Base-by-base conservation (phyloP, 2,888 invertebrate genomes). In the Lymantria dispar region DNA sequence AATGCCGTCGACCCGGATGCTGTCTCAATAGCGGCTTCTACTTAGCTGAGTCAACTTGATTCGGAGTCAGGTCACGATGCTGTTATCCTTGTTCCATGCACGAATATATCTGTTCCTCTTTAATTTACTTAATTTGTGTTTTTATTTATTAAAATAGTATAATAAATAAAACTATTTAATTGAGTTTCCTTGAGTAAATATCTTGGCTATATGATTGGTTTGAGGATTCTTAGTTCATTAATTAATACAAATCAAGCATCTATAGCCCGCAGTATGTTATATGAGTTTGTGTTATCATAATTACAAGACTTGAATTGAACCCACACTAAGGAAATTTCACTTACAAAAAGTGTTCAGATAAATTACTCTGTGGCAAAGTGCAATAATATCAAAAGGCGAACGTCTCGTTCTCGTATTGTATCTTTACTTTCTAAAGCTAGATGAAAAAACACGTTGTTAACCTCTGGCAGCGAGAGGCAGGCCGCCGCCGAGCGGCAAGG, bases 401-500 rank as follows among this genome's bases (percentile, higher is more conserved):
- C 56, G 65, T 58, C 66, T 67, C 62, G 72, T 76, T 58, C 66
- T 67, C 62, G 72, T 76, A 73, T 78, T 78, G 80, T 83, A 78
- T 80, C 63, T 76, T 82, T 87, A 88, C 90, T 90, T 90, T 91
- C 90, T 90, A 90, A 89, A 89, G 82, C 84, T 85, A 84, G 85
- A 86, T 85, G 75, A 83, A 83, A 83, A 87, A 88, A 86, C 78
- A 82, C 80, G 87, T 85, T 81, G 85, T 87, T 88, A 85, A 89
- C 89, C 88, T 90, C 88, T 88, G 81, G 78, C 77, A 80, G 87
- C 85, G 88, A 89, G 84, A 80, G 83, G 82, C 76, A 76, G 81
- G 78, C 81, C 74, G 79, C 40, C 40, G 33, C 78, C 68, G 80
- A 72, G 81, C 78, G 79, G 85, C 85, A 90, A 83, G 84, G 89